Base-by-base conservation (phyloP, 2,888 invertebrate species). In the Cephus runcator region DNA sequence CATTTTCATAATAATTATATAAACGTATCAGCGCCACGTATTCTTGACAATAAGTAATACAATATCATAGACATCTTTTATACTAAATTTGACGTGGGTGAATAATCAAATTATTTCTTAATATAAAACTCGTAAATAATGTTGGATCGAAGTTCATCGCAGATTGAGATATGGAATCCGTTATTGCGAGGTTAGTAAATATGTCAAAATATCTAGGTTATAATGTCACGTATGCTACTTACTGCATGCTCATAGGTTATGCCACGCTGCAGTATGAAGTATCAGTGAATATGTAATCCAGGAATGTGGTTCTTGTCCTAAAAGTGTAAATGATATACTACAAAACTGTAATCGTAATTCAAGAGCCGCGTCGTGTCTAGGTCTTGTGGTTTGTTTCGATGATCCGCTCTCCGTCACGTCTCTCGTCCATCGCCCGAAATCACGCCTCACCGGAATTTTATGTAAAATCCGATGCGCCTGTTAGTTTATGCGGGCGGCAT, bases 401-500 rank as follows among this genome's bases (percentile, higher is more conserved):
- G 87, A 86, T 86, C 81, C 80, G 83, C 33, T 82, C 81, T 85
- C 85, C 87, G 88, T 88, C 90, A 89, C 89, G 89, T 90, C 82
- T 86, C 85, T 79, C 86, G 87, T 88, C 87, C 88, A 87, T 88
- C 88, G 87, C 85, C 82, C 84, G 87, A 88, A 89, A 90, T 90
- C 89, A 86, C 89, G 87, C 85, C 86, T 85, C 84, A 83, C 82
- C 85, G 84, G 88, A 90, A 90, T 91, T 90, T 91, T 90, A 91
- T 91, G 90, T 90, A 90, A 91, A 91, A 91, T 90, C 90, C 89
- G 88, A 91, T 91, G 90, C 90, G 89, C 87, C 91, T 90, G 91
- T 91, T 91, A 91, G 90, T 89, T 91, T 91, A 91, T 91, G 91
- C 91, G 90, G 89, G 86, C 87, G 86, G 91, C 91, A 91, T 91